Evolutionary conservation across 2,797 vertebrate species (phyloP), one percentile per base, ranked within the genome.

Genomic region (Lophotriccus pileatus): DNA sequence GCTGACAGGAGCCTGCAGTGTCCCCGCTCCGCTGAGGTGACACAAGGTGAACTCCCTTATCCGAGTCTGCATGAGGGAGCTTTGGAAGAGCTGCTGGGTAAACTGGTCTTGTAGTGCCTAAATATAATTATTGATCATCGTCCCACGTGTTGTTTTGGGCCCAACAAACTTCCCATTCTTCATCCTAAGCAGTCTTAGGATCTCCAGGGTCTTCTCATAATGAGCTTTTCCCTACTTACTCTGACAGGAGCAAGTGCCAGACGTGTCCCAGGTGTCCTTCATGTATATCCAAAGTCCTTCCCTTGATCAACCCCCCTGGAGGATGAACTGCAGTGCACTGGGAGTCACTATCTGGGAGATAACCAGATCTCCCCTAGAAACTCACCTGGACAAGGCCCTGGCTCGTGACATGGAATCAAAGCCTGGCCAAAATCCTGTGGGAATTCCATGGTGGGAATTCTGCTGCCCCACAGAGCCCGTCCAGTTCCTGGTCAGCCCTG

Each of bases 321-420:
- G 28, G 68, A 27, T 67, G 47, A 37, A 30, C 15, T 36, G 27
- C n/a, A 66, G 46, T 20, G 68, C 32, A 2, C 11, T 62, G 25
- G 7, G 30, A n/a, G 73, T 75, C 49, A 21, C 46, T 25, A 10
- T 28, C 49, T 50, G 49, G 27, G 49, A 28, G 49, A 39, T n/a
- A 58, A 10, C 27, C 41, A 53, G 8, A 55, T 49, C 7, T 62
- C 32, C 77, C 55, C 64, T 28, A 25, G 43, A 84, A 80, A 43
- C 44, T 62, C 80, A 66, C 23, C 50, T 39, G 41, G 47, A 30
- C n/a, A 47, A 50, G n/a, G 20, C 12, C 18, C 46, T 72, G 37
- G 21, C 24, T 47, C 1, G 0, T 41, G 62, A 13, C 30, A 21
- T 0, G 0, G 17, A 44, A 18, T 18, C 43, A 49, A 74, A 74